Base-by-base conservation (phyloP, 1,140 invertebrate genomes). In the Antheraea mylitta region DNA sequence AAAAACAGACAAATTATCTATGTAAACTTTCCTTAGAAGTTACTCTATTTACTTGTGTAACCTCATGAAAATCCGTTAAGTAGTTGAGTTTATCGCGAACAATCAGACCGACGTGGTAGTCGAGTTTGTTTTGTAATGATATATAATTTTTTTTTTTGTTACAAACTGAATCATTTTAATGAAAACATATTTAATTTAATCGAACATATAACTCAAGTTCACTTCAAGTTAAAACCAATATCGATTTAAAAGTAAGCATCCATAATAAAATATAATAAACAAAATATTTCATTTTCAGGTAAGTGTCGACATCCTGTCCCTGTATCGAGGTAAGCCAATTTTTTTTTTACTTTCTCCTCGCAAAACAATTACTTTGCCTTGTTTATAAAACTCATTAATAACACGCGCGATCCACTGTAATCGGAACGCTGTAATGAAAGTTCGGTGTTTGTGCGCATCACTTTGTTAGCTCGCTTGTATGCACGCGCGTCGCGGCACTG, bases 381-480 rank as follows among this genome's bases (percentile, higher is more conserved):
- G 81, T 74, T 78, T 86, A 84, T 53, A 83, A 85, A 89, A 83
- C 74, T 84, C 80, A 87, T 86, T 87, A 84, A 87, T 86, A 82
- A 78, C 9, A 7, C 70, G 68, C 74, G 61, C 61, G 30, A 63
- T 63, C 38, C 38, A 42, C 38, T 42, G 38, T 42, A 42, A 42
- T 42, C 38, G 38, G 38, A 9, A 42, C 38, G 38, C 3, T 42
- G 38, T 42, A 42, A 63, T 18, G 30, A 16, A 30, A 37, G 19
- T 30, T 10, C 13, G 7, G 13, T 37, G 61, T n/a, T 30, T 8
- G 7, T 19, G 61, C 30, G 22, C 19, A 37, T 37, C 22, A n/a
- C 22, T 37, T 63, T 22, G 45, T 48, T 45, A 45, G 38, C 7
- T 64, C 13, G 18, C 18, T 18, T n/a, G 63, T 36, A 18, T 69